Percentiles rank a stretch among this genome's conserved stretches.
phyloP scores from a whole-genome alignment of 2,797 vertebrate species.

The Petrocephalus sullivani region DNA sequence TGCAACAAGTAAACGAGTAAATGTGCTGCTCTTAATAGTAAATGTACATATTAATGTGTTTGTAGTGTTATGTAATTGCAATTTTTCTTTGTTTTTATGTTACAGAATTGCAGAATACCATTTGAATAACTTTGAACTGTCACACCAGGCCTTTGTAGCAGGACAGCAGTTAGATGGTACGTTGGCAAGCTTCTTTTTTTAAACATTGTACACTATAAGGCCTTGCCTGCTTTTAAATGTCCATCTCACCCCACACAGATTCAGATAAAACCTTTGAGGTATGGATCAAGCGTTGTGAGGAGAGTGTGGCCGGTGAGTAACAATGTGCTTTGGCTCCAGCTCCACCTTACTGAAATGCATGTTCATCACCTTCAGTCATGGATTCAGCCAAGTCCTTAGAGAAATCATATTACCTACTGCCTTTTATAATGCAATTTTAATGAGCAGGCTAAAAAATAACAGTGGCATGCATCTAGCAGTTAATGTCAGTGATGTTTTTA shows the following conservation, averaged over 20 bases:
- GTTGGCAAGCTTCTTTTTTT: slow-evolving; percentile 29
- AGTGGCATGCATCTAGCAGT: neutral
- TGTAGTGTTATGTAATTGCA: neutral
- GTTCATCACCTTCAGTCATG: neutral
- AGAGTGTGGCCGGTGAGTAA: slow-evolving; percentile 73
- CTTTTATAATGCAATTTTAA: neutral
- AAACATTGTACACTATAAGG: neutral
- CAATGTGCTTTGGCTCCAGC: neutral
- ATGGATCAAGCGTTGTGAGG: slow-evolving; percentile 86
- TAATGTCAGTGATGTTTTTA: neutral
- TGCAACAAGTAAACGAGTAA: neutral
- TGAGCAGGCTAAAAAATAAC: neutral
- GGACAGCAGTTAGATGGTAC: slow-evolving; percentile 83
- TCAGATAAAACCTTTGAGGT: slow-evolving; percentile 67
- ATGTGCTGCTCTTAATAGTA: neutral
- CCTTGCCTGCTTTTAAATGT: neutral
- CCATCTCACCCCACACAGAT: slow-evolving; percentile 51
- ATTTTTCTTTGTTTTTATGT: neutral
- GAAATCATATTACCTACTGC: neutral
- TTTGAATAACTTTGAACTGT: slow-evolving; percentile 73
- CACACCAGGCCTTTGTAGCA: slow-evolving; percentile 75
- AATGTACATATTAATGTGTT: neutral
- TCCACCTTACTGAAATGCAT: neutral
- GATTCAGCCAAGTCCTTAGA: neutral
- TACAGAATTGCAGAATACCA: slow-evolving; percentile 88